phyloP scores from a whole-genome alignment of 2,113 vertebrate genomes.

The Marmota flaviventris region DNA sequence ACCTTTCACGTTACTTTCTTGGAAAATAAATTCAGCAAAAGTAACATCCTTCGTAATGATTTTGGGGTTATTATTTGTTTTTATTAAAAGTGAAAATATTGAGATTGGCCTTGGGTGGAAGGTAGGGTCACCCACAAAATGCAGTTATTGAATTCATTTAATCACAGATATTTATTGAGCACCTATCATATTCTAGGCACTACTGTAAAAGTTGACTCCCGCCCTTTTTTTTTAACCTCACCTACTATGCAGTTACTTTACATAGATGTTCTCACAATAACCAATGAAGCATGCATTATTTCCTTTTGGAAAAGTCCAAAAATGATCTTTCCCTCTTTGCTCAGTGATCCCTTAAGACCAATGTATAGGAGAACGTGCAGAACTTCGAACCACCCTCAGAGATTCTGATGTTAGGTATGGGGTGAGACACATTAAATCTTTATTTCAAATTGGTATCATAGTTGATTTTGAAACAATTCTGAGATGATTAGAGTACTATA shows the following conservation, averaged over 20 bases:
- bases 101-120: background rate
- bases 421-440: background rate
- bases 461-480: background rate
- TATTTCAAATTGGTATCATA: background rate
- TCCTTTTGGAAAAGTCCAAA: background rate
- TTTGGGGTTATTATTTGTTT: background rate
- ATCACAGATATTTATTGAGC: background rate
- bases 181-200: background rate
- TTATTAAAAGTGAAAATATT: constrained; percentile 48
- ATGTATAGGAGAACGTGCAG: background rate
- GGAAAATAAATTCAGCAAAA: constrained; percentile 44
- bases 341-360: background rate
- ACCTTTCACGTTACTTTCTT: background rate
- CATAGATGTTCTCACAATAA: background rate
- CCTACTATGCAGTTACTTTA: background rate
- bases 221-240: background rate
- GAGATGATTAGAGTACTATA: background rate
- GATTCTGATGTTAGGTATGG: background rate
- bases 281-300: background rate
- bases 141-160: background rate
- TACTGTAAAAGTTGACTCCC: background rate
- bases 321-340: background rate
- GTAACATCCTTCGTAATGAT: background rate
- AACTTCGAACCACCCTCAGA: background rate
- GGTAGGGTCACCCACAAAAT: background rate